Evolutionary conservation across 1,140 invertebrate species (phyloP), one percentile per base, ranked within the genome.

Genomic region (Macrotrachela quadricornifera): DNA sequence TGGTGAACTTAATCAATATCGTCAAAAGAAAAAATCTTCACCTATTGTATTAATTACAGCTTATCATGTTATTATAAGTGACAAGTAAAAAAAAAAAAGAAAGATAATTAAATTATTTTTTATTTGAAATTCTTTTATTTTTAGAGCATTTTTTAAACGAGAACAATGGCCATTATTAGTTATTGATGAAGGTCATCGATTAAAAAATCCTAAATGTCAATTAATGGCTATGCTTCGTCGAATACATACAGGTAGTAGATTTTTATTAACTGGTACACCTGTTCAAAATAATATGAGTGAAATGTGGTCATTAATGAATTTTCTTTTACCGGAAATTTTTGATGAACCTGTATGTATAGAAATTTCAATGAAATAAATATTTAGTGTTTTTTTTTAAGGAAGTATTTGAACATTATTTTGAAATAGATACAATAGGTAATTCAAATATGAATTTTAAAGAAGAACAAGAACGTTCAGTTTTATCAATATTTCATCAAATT

Each of bases 261-360:
- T 79, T 9, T 63, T 96, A 6, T 88, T 96, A 55, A 96, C 90
- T 45, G 91, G 94, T 45, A 99, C 94, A 13, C 94, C 94, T 1
- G 72, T 99, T 51, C 94, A 99, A 68, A 99, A 99, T 70, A 94
- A 86, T 12, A 70, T 99, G 0, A 92, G 92, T 65, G 94, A 99
- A 70, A 71, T 99, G 14, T 99, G 91, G 90, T 86, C 87, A 4
- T 71, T 99, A 37, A 70, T 99, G 10, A 87, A 96, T 71, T 97
- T 99, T 65, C 95, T 99, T 59, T 96, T 96, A 88, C 91, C 91
- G 43, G 71, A 80, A 36, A 92, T 85, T 78, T 92, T 94, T 71
- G 69, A 77, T 56, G 75, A 77, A 11, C 92, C 85, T 86, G 82
- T 30, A 30, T 4, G 21, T 30, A 30, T 8, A 30, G 8, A 30